A percentile compares a stretch with the other conserved stretches of the same genome.
phyloP scores from a whole-genome alignment of 2,888 invertebrate genomes.

The Prionchulus punctatus region DNA sequence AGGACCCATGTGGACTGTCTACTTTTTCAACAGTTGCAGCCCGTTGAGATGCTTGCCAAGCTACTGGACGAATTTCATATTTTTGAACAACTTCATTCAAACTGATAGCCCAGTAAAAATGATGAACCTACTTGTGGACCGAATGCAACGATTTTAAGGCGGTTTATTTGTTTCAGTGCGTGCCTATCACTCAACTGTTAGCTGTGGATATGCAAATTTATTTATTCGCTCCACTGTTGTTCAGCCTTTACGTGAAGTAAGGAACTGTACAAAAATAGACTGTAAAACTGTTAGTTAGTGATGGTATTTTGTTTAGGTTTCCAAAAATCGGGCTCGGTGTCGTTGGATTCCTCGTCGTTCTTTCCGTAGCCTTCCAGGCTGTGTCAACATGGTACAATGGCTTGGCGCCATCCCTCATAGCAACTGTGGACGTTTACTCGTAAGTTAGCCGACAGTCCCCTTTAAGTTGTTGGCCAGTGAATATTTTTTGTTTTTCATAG shows the following conservation, averaged over 20 bases:
- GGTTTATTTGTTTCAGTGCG: background rate
- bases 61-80: background rate
- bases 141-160: too few relatives aligned
- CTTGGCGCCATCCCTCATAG: conserved; percentile 1
- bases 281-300: background rate
- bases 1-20: conserved; percentile 2
- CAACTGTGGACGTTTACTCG: background rate
- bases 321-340: background rate
- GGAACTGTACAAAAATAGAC: too few relatives aligned
- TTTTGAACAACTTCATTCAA: background rate
- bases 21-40: background rate
- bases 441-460: too few relatives aligned
- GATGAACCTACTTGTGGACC: too few relatives aligned
- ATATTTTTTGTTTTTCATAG: background rate
- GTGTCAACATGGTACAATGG: too few relatives aligned
- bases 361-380: background rate
- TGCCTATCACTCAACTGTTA: background rate
- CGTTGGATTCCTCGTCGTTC: background rate
- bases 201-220: background rate
- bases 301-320: background rate
- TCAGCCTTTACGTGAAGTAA: background rate
- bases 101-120: background rate
- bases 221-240: background rate
- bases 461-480: background rate
- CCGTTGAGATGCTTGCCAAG: background rate